A percentile compares a stretch with the other conserved stretches of the same genome.
These are phyloP conservation scores for Antigone vipio DNA, from an alignment of 2,113 vertebrate genomes.

Conservation along the genomic window DNA sequence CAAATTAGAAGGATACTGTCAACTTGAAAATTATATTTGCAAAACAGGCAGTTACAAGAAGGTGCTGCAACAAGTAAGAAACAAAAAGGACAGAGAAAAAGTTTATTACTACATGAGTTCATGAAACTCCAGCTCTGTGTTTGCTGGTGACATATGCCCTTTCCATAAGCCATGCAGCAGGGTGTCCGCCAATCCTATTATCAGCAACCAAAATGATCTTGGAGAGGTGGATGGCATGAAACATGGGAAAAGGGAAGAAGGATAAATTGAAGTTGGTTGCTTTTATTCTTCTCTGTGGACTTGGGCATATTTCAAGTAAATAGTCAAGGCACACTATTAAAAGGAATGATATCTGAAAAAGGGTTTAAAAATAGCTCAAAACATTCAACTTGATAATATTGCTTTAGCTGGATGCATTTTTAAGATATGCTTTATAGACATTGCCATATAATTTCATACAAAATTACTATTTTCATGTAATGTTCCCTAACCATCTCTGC, in stretches of 20 bases:
- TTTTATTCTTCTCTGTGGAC: background rate
- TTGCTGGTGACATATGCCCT: background rate
- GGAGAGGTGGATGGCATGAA: background rate
- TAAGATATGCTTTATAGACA: background rate
- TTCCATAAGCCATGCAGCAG: background rate
- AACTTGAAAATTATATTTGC: background rate
- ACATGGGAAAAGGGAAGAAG: background rate
- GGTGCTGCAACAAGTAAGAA: background rate
- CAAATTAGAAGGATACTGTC: background rate
- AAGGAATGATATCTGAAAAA: background rate
- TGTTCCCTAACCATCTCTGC: background rate
- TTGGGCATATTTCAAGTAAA: background rate
- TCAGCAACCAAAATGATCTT: background rate
- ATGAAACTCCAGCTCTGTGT: background rate
- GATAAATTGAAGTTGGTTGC: background rate
- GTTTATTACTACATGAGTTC: background rate
- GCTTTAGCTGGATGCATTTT: background rate
- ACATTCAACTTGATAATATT: background rate
- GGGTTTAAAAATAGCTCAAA: background rate
- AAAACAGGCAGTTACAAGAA: background rate
- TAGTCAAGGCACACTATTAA: background rate
- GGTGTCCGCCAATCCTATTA: background rate
- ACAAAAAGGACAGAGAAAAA: background rate
- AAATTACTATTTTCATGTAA: background rate
- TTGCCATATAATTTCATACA: background rate